phyloP scores from a whole-genome alignment of 1,140 invertebrate species.

The Limonius californicus region DNA sequence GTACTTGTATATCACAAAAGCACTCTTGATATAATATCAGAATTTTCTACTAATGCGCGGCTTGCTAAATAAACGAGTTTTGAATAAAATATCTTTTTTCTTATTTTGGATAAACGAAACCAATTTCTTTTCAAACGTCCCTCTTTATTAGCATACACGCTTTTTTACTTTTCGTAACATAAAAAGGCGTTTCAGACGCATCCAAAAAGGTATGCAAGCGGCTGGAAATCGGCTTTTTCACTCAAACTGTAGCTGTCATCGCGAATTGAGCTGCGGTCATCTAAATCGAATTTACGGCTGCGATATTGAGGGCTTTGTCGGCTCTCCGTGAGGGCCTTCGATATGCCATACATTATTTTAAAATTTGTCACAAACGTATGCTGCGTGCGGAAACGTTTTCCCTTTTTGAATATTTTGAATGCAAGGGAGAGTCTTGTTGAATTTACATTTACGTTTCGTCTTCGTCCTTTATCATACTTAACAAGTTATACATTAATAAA shows the following conservation, averaged over 20 bases:
- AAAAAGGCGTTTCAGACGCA: background rate
- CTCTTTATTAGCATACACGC: background rate
- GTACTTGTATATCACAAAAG: no score
- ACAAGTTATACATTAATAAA: slow-evolving; percentile 32
- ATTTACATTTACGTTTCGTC: slow-evolving; percentile 5
- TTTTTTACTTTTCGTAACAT: slow-evolving; percentile 11
- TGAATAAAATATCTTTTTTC: no score
- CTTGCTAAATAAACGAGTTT: no score
- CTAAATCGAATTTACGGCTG: slow-evolving; percentile 39
- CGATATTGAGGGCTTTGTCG: slow-evolving; percentile 29
- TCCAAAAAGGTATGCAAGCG: background rate
- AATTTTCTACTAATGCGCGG: no score
- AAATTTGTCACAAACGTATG: slow-evolving; percentile 41
- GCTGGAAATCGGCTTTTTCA: slow-evolving; percentile 4
- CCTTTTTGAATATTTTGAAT: background rate
- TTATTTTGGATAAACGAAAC: no score
- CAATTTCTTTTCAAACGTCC: no score
- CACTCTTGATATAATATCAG: no score
- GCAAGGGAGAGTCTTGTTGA: no score
- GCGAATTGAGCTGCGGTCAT: slow-evolving; percentile 31
- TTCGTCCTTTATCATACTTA: slow-evolving; percentile 15
- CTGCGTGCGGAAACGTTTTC: slow-evolving; percentile 7
- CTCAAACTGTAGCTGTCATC: slow-evolving; percentile 14
- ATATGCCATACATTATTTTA: slow-evolving; percentile 40
- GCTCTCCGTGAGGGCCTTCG: slow-evolving; percentile 7